Evolutionary conservation across 2,888 invertebrate species (phyloP), one percentile per base, ranked within the genome.

Genomic region (Microctonus hyperodae): DNA sequence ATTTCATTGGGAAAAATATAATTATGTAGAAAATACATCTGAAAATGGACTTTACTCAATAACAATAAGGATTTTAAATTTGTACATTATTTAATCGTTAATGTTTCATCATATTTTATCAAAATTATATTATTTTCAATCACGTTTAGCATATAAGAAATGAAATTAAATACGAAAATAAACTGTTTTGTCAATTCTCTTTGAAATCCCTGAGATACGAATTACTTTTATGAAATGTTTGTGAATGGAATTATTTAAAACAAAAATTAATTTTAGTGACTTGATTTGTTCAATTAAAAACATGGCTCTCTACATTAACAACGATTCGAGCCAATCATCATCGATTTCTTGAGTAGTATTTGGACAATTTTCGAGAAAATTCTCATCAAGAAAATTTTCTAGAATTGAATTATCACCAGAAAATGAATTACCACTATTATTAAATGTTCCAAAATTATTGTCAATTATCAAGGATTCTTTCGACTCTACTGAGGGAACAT

Each of bases 241-340:
- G n/a, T n/a, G n/a, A n/a, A n/a, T 58, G 56, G 3, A 3, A 22
- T 35, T 25, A n/a, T 22, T 23, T 25, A 33, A 25, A 48, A 37
- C 7, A 23, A 40, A 37, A 33, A 58, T 35, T 25, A 11, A 20
- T 28, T 23, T 4, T n/a, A 23, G n/a, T 28, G 59, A 44, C 23
- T 31, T 28, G 25, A 5, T 31, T 16, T 35, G n/a, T 1, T 35
- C 16, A 35, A n/a, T 9, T 11, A 48, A 33, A 16, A 31, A 16
- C 16, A 33, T 13, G 23, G 11, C n/a, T 35, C 7, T 48, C 57
- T 60, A 69, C 23, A 64, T 33, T 7, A 74, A 64, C 33, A 74
- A 71, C 11, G 71, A 71, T 35, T 60, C 51, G 10, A 74, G 65
- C 73, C 73, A 74, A 28, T 72, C 72, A 40, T 74, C 74, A 50